Conservation (phyloP, 2,113 vertebrate species). For the Epinephelus moara region DNA sequence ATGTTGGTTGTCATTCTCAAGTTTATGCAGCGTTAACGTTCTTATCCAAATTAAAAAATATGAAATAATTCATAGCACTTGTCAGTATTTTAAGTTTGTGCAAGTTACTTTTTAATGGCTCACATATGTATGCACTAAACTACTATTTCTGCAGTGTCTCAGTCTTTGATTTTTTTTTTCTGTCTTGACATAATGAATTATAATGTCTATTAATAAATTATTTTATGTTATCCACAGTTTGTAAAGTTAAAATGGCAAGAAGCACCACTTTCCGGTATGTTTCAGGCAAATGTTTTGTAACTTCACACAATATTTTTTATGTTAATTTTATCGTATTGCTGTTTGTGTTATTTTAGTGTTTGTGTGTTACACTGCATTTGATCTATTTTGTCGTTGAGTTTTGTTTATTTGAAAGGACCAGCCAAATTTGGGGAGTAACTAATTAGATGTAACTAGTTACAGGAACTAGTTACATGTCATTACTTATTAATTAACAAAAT, state of each 20-base stretch:
- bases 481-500: too few relatives aligned
- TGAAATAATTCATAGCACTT: not conserved
- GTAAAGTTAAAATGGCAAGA: not conserved
- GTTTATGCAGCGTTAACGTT: not conserved
- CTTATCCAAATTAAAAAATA: conserved; percentile 8
- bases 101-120: not conserved
- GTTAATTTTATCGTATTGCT: not conserved
- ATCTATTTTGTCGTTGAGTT: not conserved
- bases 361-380: not conserved
- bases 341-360: not conserved
- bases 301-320: not conserved
- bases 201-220: not conserved
- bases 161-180: not conserved
- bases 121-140: not conserved
- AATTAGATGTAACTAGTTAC: too few relatives aligned
- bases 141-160: not conserved
- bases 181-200: not conserved
- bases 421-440: too few relatives aligned
- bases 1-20: conserved; percentile 13
- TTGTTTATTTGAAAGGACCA: not conserved
- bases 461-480: too few relatives aligned
- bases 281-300: not conserved
- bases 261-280: not conserved
- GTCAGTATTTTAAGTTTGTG: not conserved
- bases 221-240: too few relatives aligned